Percentiles rank a stretch among this genome's conserved stretches.
Evolutionary conservation across 2,888 invertebrate genomes (phyloP).

Genomic region (Lithosia quadra): DNA sequence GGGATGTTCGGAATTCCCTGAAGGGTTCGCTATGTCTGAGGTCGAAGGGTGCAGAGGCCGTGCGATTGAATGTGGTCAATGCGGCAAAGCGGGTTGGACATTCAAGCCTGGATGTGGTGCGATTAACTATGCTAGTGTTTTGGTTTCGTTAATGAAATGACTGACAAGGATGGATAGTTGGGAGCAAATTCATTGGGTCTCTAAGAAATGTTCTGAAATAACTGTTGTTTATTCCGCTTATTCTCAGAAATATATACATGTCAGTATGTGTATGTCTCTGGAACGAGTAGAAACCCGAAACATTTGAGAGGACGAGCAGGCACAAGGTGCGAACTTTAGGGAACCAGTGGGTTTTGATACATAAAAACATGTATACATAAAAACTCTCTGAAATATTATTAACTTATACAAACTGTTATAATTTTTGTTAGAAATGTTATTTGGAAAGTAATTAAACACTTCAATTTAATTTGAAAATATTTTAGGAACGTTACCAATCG

Average conservation of each 20-base stretch:
- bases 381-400: neutral
- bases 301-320: too few species aligned
- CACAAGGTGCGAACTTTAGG: too few species aligned
- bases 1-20: slow-evolving; percentile 66
- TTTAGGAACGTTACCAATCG: too few species aligned
- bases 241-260: too few species aligned
- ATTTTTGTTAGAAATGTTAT: too few species aligned
- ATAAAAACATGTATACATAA: too few species aligned
- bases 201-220: neutral
- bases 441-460: too few species aligned
- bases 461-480: too few species aligned
- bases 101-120: neutral
- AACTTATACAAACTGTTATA: neutral
- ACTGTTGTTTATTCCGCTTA: neutral
- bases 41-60: slow-evolving; percentile 66
- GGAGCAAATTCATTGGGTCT: neutral
- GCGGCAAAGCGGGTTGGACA: slow-evolving; percentile 58
- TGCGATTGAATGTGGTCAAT: slow-evolving; percentile 78
- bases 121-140: slow-evolving; percentile 1
- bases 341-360: too few species aligned
- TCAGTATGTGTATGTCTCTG: too few species aligned
- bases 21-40: slow-evolving; percentile 62
- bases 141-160: neutral
- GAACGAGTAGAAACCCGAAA: too few species aligned
- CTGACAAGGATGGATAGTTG: neutral